Evolutionary conservation across 30 jellyfish, hydroid and myxozoan species (phyloP).

Genomic region (Clytia hemisphaerica): DNA sequence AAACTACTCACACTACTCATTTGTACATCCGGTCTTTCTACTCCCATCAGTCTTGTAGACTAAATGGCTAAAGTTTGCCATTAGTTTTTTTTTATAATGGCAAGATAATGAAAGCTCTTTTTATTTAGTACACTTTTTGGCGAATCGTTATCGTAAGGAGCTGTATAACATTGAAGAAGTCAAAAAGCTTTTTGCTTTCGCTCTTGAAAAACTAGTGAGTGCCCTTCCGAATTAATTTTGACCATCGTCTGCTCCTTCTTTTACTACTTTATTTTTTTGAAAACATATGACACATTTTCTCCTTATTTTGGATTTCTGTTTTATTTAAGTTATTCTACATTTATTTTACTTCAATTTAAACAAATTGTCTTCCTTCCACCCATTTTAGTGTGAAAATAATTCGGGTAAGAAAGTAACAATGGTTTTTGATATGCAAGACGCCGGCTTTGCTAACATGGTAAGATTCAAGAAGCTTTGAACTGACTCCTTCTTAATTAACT

Average conservation of each 20-base stretch:
- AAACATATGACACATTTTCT: background rate
- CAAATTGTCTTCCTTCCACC: background rate
- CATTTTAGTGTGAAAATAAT: conserved; percentile 37
- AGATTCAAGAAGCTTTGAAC: background rate
- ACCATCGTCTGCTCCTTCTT: background rate
- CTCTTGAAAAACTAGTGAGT: conserved; percentile 79
- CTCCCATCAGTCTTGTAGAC: too few relatives aligned
- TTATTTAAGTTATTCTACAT: too few relatives aligned
- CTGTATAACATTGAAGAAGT: conserved; percentile 78
- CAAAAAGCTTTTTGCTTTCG: conserved; percentile 80
- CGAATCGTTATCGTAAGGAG: conserved; percentile 63
- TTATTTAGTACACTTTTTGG: conserved; percentile 54
- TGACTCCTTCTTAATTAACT: background rate
- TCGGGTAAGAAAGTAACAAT: conserved; percentile 81
- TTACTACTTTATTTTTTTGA: background rate
- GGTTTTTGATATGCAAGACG: conserved; percentile 87
- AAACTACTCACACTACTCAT: too few relatives aligned
- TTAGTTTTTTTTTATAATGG: background rate
- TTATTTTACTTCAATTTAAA: background rate
- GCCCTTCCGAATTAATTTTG: background rate
- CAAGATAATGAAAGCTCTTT: background rate
- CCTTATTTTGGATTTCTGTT: background rate
- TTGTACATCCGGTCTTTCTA: too few relatives aligned
- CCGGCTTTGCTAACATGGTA: conserved; percentile 91
- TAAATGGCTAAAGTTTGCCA: too few relatives aligned